These are phyloP conservation scores for Acrossocheilus wenchowensis DNA, from an alignment of 2,797 vertebrate genomes.

Conservation along the genomic window DNA sequence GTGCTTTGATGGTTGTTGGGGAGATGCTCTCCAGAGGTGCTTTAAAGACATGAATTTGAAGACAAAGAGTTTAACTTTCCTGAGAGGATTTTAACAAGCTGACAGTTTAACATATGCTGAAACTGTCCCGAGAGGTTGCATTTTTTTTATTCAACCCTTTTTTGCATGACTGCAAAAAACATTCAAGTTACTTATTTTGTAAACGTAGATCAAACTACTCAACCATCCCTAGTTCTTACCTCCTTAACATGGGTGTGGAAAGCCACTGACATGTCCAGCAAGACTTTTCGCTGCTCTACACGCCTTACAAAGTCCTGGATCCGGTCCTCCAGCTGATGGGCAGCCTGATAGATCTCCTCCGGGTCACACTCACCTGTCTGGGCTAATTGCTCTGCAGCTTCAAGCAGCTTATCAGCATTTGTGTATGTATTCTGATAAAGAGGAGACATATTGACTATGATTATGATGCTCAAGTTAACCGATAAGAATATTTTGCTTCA, in stretches of 20 bases:
- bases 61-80: not conserved
- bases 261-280: slow-evolving; percentile 98
- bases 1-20: not conserved
- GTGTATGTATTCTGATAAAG: slow-evolving; percentile 93
- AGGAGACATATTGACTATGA: not conserved
- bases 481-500: not conserved
- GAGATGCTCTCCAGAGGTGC: not conserved
- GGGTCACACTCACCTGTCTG: slow-evolving; percentile 98
- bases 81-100: not conserved
- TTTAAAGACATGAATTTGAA: slow-evolving; percentile 8
- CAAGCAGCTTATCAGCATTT: slow-evolving; percentile 95
- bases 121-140: not conserved
- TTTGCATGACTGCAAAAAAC: not conserved
- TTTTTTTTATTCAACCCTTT: not conserved
- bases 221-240: slow-evolving; percentile 74
- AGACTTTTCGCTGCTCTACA: slow-evolving; percentile 95
- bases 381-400: slow-evolving; percentile 96
- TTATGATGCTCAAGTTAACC: not conserved
- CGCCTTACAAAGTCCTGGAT: slow-evolving; percentile 98
- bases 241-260: slow-evolving; percentile 99
- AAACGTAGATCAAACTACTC: not conserved
- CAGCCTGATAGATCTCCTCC: slow-evolving; percentile 98
- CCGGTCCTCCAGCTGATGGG: slow-evolving; percentile 95
- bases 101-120: not conserved
- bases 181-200: not conserved